Conservation (phyloP, 1,140 invertebrate species). For the Rhynchophorus ferrugineus region DNA sequence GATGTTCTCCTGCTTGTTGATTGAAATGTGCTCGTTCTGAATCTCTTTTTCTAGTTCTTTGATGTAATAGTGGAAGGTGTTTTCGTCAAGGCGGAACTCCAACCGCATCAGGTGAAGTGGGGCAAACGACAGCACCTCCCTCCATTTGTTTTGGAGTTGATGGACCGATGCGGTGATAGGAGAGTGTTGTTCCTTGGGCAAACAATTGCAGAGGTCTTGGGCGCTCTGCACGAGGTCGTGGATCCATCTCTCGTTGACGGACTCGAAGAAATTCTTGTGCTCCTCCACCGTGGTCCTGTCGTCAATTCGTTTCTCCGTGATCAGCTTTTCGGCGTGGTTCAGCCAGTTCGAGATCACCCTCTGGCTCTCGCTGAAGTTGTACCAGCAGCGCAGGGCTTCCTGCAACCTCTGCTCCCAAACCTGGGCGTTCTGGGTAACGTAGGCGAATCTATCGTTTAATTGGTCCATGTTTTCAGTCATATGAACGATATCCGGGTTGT, state of each 20-base stretch:
- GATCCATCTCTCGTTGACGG: conserved; percentile 74
- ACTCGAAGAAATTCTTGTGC: conserved; percentile 77
- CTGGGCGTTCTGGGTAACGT: conserved; percentile 63
- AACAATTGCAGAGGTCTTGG: conserved; percentile 65
- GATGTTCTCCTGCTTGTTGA: conserved; percentile 78
- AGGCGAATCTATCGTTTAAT: conserved; percentile 75
- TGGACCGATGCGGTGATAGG: conserved; percentile 63
- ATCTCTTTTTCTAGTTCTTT: conserved; percentile 86
- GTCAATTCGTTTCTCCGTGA: conserved; percentile 74
- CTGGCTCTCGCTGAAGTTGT: conserved; percentile 74
- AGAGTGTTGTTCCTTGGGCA: conserved; percentile 58
- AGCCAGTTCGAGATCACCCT: conserved; percentile 78
- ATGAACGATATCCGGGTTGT: conserved; percentile 63
- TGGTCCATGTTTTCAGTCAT: conserved; percentile 64
- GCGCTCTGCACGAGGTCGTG: conserved; percentile 71
- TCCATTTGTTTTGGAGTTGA: conserved; percentile 67
- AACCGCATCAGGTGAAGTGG: conserved; percentile 79
- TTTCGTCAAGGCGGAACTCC: conserved; percentile 83
- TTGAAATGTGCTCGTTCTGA: conserved; percentile 74
- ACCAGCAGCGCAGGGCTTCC: conserved; percentile 74
- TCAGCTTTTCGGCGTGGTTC: conserved; percentile 69
- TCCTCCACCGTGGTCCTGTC: conserved; percentile 72
- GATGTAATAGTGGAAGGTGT: conserved; percentile 73
- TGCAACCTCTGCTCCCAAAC: conserved; percentile 73
- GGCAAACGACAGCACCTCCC: conserved; percentile 66